Base-by-base conservation (phyloP, 37 sponge, comb jelly and placozoan genomes). In the Ianthella basta region DNA sequence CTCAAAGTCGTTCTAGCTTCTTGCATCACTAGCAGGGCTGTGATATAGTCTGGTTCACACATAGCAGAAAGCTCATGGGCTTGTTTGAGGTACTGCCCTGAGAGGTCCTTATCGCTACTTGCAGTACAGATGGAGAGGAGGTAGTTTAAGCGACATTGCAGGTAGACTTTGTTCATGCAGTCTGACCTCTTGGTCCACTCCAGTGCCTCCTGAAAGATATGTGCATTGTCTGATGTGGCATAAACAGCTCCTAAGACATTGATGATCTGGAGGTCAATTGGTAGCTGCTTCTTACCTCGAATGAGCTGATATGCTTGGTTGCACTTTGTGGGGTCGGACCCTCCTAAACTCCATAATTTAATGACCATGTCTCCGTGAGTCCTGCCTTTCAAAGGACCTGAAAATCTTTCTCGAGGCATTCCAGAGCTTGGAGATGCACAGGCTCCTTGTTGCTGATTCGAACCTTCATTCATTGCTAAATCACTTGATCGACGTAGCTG, bases 241-340 rank as follows among this genome's bases (percentile, higher is more conserved):
- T 75, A 75, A 24, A 75, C 78, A 53, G 54, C 54, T 36, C 78
- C 78, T 50, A 75, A 10, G 18, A 40, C 54, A 75, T 53, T 75
- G 41, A 75, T 19, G 54, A 75, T 75, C 25, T 50, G 20, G 4
- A 75, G 53, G 23, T 75, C 78, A 40, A 75, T 18, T 53, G 78
- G 78, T 16, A 41, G 50, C 16, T 40, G 24, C 40, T 19, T 53
- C 24, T 24, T 53, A 4, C 20, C 40, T 69, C 35, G 18, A 4
- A 75, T 38, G 14, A 19, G 16, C 25, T 75, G 53, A 40, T 53
- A 50, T 4, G 54, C 78, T 4, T n/a, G 53, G 21, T 41, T 36
- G 16, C 23, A 24, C 6, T 36, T 32, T 0, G 23, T 44, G 15
- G n/a, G 23, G 78, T 75, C 78, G 40, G 78, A 36, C 4, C 78